Conservation (phyloP, 2,113 vertebrate genomes). For the Pterocles burchelli region DNA sequence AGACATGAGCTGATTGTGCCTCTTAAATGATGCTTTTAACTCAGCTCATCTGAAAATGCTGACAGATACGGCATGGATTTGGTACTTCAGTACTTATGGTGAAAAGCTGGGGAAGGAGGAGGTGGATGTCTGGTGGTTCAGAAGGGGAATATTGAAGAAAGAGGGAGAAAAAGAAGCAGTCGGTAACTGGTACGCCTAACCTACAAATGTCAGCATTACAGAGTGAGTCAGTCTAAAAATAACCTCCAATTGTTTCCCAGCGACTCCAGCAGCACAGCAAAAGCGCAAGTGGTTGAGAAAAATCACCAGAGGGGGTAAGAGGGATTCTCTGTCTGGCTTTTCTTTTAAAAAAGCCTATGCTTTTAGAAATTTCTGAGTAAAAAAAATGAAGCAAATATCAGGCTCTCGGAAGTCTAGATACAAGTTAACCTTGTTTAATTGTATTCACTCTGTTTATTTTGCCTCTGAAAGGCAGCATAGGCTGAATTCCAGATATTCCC, state of each 20-base stretch:
- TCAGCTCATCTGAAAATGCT: constrained; percentile 34
- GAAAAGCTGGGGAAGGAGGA: neutral
- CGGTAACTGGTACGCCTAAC: constrained; percentile 61
- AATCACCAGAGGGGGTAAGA: constrained; percentile 41
- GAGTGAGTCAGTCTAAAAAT: constrained; percentile 59
- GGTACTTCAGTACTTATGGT: constrained; percentile 15
- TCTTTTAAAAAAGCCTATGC: neutral
- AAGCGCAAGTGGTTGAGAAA: constrained; percentile 30
- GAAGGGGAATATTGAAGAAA: constrained; percentile 54
- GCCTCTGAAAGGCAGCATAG: neutral
- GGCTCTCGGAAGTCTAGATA: neutral
- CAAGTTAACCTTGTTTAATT: neutral
- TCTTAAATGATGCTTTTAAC: constrained; percentile 40
- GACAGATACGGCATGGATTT: constrained; percentile 43
- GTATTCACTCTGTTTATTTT: neutral
- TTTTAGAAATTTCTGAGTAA: constrained; percentile 16
- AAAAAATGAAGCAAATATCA: neutral
- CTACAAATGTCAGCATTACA: constrained; percentile 71
- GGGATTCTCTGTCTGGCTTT: neutral
- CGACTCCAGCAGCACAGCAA: constrained; percentile 40
- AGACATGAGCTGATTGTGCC: constrained; percentile 20
- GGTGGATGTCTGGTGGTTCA: neutral
- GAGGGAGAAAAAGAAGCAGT: constrained; percentile 36
- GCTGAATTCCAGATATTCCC: constrained; percentile 3
- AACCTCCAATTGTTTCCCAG: constrained; percentile 69